Evolutionary conservation across 2,888 invertebrate species (phyloP).

Genomic region (Unio pictorum): DNA sequence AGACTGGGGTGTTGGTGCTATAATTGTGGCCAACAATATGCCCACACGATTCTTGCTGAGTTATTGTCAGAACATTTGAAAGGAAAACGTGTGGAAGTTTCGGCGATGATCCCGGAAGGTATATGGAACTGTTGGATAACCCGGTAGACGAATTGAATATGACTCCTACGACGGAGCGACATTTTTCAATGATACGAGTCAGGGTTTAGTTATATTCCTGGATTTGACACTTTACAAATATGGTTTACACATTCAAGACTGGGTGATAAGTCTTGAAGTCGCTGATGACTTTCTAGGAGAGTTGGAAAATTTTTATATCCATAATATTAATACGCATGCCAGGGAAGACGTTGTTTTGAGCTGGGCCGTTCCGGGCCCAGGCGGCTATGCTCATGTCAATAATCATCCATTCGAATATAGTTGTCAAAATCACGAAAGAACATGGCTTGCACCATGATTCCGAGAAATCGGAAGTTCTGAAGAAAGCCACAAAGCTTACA

Average conservation of each 20-base stretch:
- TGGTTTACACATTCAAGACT: constrained; percentile 33
- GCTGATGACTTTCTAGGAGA: constrained; percentile 35
- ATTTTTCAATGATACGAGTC: too few relatives aligned
- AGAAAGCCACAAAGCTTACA: constrained; percentile 3
- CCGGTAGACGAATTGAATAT: too few relatives aligned
- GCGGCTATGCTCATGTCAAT: constrained; percentile 33
- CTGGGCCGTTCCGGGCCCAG: constrained; percentile 37
- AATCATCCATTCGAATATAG: constrained; percentile 23
- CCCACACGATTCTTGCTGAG: too few relatives aligned
- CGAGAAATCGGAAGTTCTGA: constrained; percentile 7
- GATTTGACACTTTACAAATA: constrained; percentile 26
- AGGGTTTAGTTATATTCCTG: too few relatives aligned
- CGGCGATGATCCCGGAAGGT: too few relatives aligned
- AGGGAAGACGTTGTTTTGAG: constrained; percentile 33
- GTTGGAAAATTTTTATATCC: constrained; percentile 27
- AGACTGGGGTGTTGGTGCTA: too few relatives aligned
- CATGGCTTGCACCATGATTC: constrained; percentile 13
- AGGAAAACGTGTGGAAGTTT: too few relatives aligned
- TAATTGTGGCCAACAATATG: too few relatives aligned
- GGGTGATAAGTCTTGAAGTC: constrained; percentile 36
- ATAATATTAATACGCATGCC: constrained; percentile 37
- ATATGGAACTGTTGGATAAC: too few relatives aligned
- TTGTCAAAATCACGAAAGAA: constrained; percentile 10
- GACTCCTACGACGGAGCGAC: too few relatives aligned
- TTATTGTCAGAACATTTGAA: too few relatives aligned